These are phyloP conservation scores for Leistus spinibarbis DNA, from an alignment of 2,888 invertebrate genomes.

Conservation along the genomic window DNA sequence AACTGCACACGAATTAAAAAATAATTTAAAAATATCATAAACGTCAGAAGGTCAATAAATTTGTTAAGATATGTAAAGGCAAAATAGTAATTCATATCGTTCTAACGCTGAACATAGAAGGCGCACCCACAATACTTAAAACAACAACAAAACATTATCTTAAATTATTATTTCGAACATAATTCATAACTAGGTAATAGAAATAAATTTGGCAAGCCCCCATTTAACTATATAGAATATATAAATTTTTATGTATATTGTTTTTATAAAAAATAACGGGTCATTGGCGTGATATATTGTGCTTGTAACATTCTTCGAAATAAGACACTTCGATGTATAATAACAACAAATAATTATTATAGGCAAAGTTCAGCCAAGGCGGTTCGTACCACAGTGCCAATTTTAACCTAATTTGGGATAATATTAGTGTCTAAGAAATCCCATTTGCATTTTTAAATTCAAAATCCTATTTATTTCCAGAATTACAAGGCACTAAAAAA, in stretches of 20 bases:
- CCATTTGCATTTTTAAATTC: too few relatives aligned
- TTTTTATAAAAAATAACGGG: background rate
- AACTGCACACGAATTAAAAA: conserved; percentile 34
- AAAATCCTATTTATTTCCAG: too few relatives aligned
- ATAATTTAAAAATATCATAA: conserved; percentile 34
- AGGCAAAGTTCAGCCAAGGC: too few relatives aligned
- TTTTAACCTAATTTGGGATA: too few relatives aligned
- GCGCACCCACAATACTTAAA: conserved; percentile 20
- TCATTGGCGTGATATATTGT: background rate
- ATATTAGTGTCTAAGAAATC: too few relatives aligned
- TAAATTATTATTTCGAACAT: conserved; percentile 21
- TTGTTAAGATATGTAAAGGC: conserved; percentile 8
- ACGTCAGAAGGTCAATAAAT: conserved; percentile 25
- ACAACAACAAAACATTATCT: conserved; percentile 14
- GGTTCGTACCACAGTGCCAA: too few relatives aligned
- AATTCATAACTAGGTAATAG: conserved; percentile 18
- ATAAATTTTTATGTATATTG: background rate
- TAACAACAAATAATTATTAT: too few relatives aligned
- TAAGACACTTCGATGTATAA: too few relatives aligned
- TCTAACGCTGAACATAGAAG: background rate
- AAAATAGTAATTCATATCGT: conserved; percentile 15
- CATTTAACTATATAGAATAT: background rate
- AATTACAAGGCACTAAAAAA: too few relatives aligned
- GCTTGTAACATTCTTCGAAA: too few relatives aligned
- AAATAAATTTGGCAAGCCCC: conserved; percentile 8